phyloP scores from a whole-genome alignment of 2,797 vertebrate species.

The Alcedo atthis region DNA sequence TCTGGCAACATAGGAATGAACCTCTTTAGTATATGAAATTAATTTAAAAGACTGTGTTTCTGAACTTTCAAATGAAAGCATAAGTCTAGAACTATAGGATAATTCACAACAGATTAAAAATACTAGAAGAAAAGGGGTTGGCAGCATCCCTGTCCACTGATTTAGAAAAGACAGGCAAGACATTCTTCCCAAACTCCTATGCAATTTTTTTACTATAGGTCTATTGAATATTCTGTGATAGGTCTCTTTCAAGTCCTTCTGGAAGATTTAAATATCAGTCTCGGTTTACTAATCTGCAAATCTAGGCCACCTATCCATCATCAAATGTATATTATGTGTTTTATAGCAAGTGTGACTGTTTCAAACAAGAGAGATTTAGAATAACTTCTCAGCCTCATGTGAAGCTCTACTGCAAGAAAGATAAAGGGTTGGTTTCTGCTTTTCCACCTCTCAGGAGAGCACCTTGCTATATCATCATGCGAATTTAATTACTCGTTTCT shows the following conservation, averaged over 20 bases:
- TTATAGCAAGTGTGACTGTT: neutral
- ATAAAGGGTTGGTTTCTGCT: neutral
- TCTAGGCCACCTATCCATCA: neutral
- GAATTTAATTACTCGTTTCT: neutral
- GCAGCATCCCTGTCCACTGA: neutral
- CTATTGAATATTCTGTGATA: neutral
- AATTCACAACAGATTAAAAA: neutral
- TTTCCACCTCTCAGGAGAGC: neutral
- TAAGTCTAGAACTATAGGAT: neutral
- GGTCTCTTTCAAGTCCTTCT: neutral
- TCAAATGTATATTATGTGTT: neutral
- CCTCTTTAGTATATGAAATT: neutral
- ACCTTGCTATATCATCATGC: neutral
- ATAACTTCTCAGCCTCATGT: neutral
- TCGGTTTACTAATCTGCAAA: neutral
- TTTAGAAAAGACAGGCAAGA: neutral
- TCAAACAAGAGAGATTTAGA: neutral
- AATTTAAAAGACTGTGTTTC: neutral
- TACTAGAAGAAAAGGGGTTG: neutral
- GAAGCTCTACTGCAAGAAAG: neutral
- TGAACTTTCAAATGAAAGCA: neutral
- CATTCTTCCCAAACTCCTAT: neutral
- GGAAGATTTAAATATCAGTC: neutral
- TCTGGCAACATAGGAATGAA: neutral
- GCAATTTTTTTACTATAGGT: neutral